Evolutionary conservation across 2,888 invertebrate genomes (phyloP).

Genomic region (Ichneumon xanthorius): DNA sequence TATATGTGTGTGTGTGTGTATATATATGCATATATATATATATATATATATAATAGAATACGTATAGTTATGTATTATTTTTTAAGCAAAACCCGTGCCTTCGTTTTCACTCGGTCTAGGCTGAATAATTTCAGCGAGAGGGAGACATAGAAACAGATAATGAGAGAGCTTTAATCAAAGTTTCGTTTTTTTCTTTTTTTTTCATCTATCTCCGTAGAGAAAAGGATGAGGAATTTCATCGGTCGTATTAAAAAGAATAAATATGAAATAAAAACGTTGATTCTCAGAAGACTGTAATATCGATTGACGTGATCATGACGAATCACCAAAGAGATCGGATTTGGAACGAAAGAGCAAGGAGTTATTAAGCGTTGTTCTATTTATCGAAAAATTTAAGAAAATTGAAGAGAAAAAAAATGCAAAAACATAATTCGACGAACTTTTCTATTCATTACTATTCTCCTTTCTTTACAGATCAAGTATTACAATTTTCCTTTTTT

Average conservation of each 20-base stretch:
- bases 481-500: not conserved
- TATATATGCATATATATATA: no score
- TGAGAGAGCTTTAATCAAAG: conserved; percentile 65
- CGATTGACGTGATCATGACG: conserved; percentile 40
- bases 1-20: no score
- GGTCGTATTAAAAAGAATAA: conserved; percentile 10
- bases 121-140: conserved; percentile 31
- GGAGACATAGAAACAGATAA: not conserved
- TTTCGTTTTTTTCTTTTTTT: conserved; percentile 57
- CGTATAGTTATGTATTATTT: conserved; percentile 59
- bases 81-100: conserved; percentile 55
- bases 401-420: not conserved
- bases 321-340: conserved; percentile 62
- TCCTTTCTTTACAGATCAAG: conserved; percentile 18
- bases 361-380: not conserved
- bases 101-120: conserved; percentile 47
- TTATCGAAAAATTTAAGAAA: no score
- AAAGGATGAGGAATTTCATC: conserved; percentile 33
- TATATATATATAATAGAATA: conserved; percentile 21
- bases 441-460: conserved; percentile 25
- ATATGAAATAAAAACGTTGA: conserved; percentile 25
- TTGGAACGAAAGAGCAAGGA: not conserved
- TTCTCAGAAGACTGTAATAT: conserved; percentile 52
- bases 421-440: not conserved
- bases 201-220: conserved; percentile 25